Percentiles rank a stretch among this genome's conserved stretches.
Conservation (phyloP, 2,888 invertebrate genomes). For the Pogonocherus hispidulus region DNA sequence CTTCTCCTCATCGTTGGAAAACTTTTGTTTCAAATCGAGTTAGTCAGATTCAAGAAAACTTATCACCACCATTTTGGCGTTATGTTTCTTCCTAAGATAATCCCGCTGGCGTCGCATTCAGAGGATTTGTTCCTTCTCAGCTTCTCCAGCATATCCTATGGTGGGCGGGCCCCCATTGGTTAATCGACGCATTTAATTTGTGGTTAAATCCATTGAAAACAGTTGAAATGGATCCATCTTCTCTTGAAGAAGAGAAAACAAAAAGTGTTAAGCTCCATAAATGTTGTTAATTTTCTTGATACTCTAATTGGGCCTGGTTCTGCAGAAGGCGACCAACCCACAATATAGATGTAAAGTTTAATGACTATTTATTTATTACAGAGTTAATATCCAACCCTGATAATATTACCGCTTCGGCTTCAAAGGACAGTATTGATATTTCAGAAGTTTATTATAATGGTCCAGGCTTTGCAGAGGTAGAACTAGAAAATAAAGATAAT, state of each 20-base stretch:
- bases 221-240: too few relatives aligned
- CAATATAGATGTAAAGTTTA: constrained; percentile 10
- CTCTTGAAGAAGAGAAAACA: too few relatives aligned
- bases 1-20: constrained; percentile 23
- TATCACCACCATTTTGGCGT: constrained; percentile 1
- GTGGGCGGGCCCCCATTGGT: not conserved
- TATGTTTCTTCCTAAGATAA: not conserved
- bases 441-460: constrained; percentile 6
- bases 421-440: not conserved
- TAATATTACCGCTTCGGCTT: not conserved
- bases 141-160: not conserved
- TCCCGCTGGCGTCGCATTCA: not conserved
- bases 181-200: too few relatives aligned
- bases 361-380: constrained; percentile 8
- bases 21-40: constrained; percentile 3
- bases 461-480: constrained; percentile 7
- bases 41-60: constrained; percentile 11
- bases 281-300: too few relatives aligned
- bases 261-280: too few relatives aligned
- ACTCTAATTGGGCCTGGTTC: not conserved
- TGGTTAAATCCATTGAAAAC: too few relatives aligned
- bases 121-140: not conserved
- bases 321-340: constrained; percentile 27
- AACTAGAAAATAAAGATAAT: not conserved
- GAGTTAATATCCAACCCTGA: constrained; percentile 2